These are phyloP conservation scores for Dicaeum eximium DNA, from an alignment of 2,113 vertebrate species.

Conservation along the genomic window DNA sequence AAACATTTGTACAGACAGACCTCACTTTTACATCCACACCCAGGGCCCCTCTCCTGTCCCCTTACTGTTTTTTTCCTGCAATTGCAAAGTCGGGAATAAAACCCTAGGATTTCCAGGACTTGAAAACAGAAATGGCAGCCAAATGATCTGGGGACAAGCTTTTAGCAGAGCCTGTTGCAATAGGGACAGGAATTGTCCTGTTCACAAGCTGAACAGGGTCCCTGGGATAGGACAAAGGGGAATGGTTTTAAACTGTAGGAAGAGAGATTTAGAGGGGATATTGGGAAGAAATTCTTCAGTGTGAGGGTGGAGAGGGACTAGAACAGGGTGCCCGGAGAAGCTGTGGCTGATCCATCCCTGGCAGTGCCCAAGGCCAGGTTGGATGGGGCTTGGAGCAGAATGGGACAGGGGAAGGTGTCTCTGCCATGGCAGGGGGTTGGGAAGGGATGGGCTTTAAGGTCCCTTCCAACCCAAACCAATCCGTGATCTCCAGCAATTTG, in stretches of 20 bases:
- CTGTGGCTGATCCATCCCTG: neutral
- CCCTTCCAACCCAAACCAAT: neutral
- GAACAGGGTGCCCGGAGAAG: neutral
- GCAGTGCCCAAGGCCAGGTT: neutral
- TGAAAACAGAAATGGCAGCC: neutral
- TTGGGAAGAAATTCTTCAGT: neutral
- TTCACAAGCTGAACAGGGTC: neutral
- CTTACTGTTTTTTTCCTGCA: neutral
- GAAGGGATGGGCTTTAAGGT: neutral
- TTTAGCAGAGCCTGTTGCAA: neutral
- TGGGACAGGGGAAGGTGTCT: neutral
- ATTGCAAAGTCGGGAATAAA: neutral
- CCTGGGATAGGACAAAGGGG: neutral
- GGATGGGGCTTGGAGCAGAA: accelerated
- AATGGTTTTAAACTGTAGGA: neutral
- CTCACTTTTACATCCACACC: neutral
- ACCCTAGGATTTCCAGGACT: neutral
- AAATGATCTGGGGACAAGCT: neutral
- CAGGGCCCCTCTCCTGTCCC: neutral
- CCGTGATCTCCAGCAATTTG: neutral
- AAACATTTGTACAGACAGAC: neutral
- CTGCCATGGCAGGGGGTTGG: too few relatives aligned
- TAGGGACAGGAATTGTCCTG: too few relatives aligned
- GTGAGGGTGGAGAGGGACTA: neutral
- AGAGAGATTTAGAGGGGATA: neutral